phyloP scores from a whole-genome alignment of 2,797 vertebrate species.

The Diglossa cyanea region DNA sequence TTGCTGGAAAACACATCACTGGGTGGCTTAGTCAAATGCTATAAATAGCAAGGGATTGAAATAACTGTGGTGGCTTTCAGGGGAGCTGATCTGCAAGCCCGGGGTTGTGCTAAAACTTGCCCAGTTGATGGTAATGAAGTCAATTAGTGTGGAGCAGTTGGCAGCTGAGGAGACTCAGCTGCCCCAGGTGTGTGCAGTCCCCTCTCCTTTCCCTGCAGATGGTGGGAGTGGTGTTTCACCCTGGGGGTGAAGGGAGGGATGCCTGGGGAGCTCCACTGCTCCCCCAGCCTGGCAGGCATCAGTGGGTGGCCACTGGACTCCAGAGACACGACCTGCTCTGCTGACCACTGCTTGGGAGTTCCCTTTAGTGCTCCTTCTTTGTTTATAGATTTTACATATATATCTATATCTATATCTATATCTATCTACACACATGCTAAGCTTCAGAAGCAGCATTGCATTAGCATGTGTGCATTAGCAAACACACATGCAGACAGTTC shows the following conservation, averaged over 20 bases:
- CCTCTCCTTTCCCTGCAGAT: neutral
- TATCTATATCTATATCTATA: neutral
- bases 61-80: slow-evolving; percentile 5
- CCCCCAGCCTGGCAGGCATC: neutral
- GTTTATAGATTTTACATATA: neutral
- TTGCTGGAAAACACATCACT: slow-evolving; percentile 16
- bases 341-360: neutral
- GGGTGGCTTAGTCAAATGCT: neutral
- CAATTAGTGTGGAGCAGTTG: neutral
- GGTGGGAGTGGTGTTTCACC: neutral
- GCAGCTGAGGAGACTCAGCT: neutral
- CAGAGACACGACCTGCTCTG: accelerated
- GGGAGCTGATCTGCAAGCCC: neutral
- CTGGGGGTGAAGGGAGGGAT: neutral
- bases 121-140: neutral
- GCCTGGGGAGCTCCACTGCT: accelerated
- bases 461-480: neutral
- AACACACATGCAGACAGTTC: neutral
- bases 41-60: slow-evolving; percentile 17
- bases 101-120: neutral
- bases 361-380: neutral
- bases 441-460: neutral
- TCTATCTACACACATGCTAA: neutral
- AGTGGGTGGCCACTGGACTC: neutral
- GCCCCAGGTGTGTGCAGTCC: neutral